Conservation (phyloP, 1,140 invertebrate species). For the Nomia melanderi region DNA sequence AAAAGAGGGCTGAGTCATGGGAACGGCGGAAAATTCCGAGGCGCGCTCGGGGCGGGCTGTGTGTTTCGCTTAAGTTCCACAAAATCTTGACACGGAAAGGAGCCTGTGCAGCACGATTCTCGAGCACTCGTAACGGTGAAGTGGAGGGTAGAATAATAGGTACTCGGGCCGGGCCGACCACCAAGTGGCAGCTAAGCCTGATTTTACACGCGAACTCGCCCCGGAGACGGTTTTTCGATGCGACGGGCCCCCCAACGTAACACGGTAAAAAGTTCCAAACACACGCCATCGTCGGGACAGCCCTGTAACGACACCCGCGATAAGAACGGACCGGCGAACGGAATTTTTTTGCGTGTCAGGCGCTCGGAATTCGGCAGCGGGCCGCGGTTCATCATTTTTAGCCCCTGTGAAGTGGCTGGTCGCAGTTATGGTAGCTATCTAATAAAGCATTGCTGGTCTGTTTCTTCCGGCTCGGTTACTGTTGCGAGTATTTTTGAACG, state of each 20-base stretch:
- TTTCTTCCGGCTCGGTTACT: too few relatives aligned
- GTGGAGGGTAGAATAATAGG: conserved; percentile 40
- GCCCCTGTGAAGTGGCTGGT: too few relatives aligned
- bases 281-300: not conserved
- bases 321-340: too few relatives aligned
- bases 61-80: conserved; percentile 32
- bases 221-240: not conserved
- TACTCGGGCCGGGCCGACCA: conserved; percentile 11
- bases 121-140: conserved; percentile 25
- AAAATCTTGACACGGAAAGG: conserved; percentile 45
- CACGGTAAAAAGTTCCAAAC: not conserved
- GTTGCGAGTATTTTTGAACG: too few relatives aligned
- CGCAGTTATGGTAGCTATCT: too few relatives aligned
- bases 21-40: conserved; percentile 23
- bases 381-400: too few relatives aligned
- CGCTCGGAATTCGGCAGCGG: too few relatives aligned
- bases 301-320: too few relatives aligned
- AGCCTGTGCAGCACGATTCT: conserved; percentile 38
- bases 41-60: not conserved
- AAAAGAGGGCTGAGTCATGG: conserved; percentile 26
- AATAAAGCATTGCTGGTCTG: too few relatives aligned
- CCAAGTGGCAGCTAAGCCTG: conserved; percentile 27
- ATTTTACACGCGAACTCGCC: conserved; percentile 13
- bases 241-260: not conserved
- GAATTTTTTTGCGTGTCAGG: too few relatives aligned